A percentile compares a stretch with the other conserved stretches of the same genome.
Evolutionary conservation across 2,888 invertebrate species (phyloP).

Genomic region (Diplolepis rosae): DNA sequence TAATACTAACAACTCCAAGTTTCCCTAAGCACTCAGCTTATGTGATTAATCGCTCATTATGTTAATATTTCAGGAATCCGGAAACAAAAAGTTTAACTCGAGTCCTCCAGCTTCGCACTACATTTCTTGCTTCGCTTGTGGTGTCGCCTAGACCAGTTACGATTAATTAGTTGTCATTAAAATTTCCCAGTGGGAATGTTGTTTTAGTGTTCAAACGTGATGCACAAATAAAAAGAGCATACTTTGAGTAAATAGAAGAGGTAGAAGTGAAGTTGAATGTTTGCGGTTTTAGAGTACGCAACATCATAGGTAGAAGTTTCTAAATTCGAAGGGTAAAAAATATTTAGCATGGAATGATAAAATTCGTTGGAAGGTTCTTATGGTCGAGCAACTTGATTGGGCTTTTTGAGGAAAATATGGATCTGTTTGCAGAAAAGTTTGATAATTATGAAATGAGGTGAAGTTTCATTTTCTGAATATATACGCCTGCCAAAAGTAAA

Average conservation of each 20-base stretch:
- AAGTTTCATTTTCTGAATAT: no score
- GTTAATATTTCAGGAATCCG: slow-evolving; percentile 52
- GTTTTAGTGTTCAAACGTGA: slow-evolving; percentile 3
- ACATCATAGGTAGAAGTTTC: neutral
- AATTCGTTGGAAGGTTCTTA: neutral
- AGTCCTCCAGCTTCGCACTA: slow-evolving; percentile 28
- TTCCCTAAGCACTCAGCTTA: slow-evolving; percentile 33
- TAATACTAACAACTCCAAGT: slow-evolving; percentile 31
- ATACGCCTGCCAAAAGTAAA: no score
- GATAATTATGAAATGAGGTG: neutral
- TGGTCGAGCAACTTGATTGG: neutral
- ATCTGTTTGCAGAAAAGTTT: neutral
- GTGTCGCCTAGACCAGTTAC: slow-evolving; percentile 34
- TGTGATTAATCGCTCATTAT: slow-evolving; percentile 60
- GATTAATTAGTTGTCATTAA: slow-evolving; percentile 46
- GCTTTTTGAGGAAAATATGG: neutral
- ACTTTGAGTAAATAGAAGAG: slow-evolving; percentile 43
- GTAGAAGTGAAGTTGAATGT: slow-evolving; percentile 55
- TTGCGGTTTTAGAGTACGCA: neutral
- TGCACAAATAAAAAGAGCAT: slow-evolving; percentile 15
- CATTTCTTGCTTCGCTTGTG: slow-evolving; percentile 22
- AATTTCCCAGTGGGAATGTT: slow-evolving; percentile 35
- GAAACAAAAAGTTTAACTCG: slow-evolving; percentile 44
- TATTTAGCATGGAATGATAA: slow-evolving; percentile 1
- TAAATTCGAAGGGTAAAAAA: slow-evolving; percentile 18